Base-by-base conservation (phyloP, 2,888 invertebrate genomes). In the Frankliniella fusca region DNA sequence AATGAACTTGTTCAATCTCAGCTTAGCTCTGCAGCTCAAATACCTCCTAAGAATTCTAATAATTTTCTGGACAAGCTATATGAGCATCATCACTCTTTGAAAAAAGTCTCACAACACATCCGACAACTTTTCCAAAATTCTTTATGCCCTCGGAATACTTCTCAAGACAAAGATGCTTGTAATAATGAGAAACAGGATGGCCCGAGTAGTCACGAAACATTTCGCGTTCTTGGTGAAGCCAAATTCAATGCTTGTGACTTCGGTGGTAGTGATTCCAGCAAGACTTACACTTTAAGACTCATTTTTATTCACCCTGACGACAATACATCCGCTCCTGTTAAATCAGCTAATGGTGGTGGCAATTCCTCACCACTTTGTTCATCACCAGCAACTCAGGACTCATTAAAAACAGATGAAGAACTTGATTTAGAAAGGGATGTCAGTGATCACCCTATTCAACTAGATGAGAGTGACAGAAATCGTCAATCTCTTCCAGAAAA, bases 301-400 rank as follows among this genome's bases (percentile, higher is more conserved):
- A 76, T 76, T 27, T 76, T 76, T 76, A 27, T 76, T 23, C 70
- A 76, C 27, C 70, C 70, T n/a, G 70, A 76, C 1, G 70, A 76
- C 27, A 12, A 23, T 76, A 10, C 27, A 1, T 23, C 70, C 23
- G 12, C 70, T 8, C 27, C 70, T 76, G 70, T 76, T 12, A 54
- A 80, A 10, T 80, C 80, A 20, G 79, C 81, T 1, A 83, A 83
- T 54, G 83, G 83, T 15, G 83, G 82, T 27, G 81, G 82, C 61
- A 81, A 70, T 48, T 80, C 82, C 11, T 80, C 83, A 11, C 83
- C 82, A 27, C 81, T 81, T 28, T 48, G 61, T 38, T 48, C 70
- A 1, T 23, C 70, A 27, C n/a, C 70, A 0, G 1, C 27, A 27
- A 0, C 12, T 23, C 23, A 76, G 23, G 70, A 23, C 8, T 8